Conservation (phyloP, 2,113 vertebrate genomes). For the Phycodurus eques region DNA sequence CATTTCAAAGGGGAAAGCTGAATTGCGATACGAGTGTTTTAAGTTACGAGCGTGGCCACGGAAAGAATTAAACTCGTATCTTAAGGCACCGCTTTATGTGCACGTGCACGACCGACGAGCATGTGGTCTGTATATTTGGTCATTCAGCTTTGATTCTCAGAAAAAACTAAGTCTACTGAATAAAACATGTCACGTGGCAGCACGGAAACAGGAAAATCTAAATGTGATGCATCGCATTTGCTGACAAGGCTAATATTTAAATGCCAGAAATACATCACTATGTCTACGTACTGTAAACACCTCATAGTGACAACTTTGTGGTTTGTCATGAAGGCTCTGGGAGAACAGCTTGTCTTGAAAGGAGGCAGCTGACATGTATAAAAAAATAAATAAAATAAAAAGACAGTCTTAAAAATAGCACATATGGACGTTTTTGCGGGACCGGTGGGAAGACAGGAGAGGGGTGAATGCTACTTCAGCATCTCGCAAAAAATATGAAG, state of each 20-base stretch:
- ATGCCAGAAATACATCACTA: conserved; percentile 39
- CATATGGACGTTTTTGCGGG: background rate
- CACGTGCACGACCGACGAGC: too few species aligned
- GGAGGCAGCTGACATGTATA: background rate
- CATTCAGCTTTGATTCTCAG: background rate
- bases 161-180: conserved; percentile 1
- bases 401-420: background rate
- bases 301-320: conserved; percentile 9
- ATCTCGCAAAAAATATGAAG: conserved; percentile 25
- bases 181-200: conserved; percentile 18
- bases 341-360: conserved; percentile 10
- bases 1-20: too few species aligned
- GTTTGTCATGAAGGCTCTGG: conserved; percentile 6
- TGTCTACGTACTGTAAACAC: conserved; percentile 3
- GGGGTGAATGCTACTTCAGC: background rate
- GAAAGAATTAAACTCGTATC: too few species aligned
- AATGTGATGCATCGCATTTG: conserved; percentile 51
- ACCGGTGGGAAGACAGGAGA: background rate
- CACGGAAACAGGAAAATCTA: conserved; percentile 16
- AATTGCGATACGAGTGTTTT: too few species aligned
- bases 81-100: too few species aligned
- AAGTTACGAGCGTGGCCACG: too few species aligned
- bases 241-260: conserved; percentile 49
- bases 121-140: background rate
- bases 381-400: background rate